These are phyloP conservation scores for Athalia rosae DNA, from an alignment of 2,888 invertebrate species.

Conservation along the genomic window DNA sequence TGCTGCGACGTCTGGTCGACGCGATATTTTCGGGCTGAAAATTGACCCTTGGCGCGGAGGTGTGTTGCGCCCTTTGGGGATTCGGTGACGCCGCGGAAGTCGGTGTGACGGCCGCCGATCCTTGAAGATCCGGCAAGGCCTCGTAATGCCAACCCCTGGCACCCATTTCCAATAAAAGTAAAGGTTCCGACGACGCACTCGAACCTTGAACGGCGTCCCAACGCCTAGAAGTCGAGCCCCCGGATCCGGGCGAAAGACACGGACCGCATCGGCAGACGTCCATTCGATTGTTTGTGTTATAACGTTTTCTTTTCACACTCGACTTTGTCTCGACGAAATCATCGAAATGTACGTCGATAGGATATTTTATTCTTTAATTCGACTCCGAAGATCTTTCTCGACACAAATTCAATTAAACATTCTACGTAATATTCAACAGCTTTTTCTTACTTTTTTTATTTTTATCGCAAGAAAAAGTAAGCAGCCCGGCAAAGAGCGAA, in stretches of 20 bases:
- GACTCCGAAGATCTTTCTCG: too few relatives aligned
- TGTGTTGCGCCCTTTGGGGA: slow-evolving; percentile 55
- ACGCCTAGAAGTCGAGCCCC: slow-evolving; percentile 54
- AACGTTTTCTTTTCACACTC: background rate
- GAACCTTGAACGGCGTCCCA: slow-evolving; percentile 64
- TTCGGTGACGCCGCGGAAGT: slow-evolving; percentile 65
- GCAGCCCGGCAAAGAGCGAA: too few relatives aligned
- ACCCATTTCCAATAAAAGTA: slow-evolving; percentile 74
- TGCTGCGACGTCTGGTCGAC: slow-evolving; percentile 67
- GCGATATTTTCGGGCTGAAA: slow-evolving; percentile 75
- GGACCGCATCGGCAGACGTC: slow-evolving; percentile 39
- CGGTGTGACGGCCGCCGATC: slow-evolving; percentile 66
- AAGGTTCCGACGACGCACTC: slow-evolving; percentile 65
- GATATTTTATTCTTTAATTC: too few relatives aligned
- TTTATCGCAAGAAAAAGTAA: too few relatives aligned
- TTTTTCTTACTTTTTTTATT: too few relatives aligned
- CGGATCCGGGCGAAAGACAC: slow-evolving; percentile 27
- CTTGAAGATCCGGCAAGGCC: slow-evolving; percentile 67
- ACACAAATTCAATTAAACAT: too few relatives aligned
- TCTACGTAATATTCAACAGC: too few relatives aligned
- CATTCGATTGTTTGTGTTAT: slow-evolving; percentile 18
- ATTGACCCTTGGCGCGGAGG: slow-evolving; percentile 76
- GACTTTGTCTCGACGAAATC: background rate
- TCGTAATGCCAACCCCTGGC: slow-evolving; percentile 70
- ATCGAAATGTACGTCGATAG: too few relatives aligned